A percentile compares a stretch with the other conserved stretches of the same genome.
phyloP scores from a whole-genome alignment of 2,113 vertebrate species.

The Gymnarchus niloticus region DNA sequence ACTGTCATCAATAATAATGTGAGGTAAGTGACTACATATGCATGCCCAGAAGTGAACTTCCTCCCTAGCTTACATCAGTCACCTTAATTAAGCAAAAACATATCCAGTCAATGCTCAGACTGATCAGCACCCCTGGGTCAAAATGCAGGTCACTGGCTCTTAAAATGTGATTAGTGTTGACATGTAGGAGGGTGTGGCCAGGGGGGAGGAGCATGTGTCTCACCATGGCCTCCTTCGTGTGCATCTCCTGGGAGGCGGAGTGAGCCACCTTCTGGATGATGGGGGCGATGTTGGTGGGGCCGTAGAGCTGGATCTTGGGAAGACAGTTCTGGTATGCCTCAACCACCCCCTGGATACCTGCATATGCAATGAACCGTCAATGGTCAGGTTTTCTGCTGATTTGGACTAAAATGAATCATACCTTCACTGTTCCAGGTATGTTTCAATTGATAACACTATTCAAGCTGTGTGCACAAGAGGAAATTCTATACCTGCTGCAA shows the following conservation, averaged over 20 bases:
- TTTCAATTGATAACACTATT: not conserved
- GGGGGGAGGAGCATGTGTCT: slow-evolving; percentile 33
- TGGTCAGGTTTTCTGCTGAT: too few species aligned
- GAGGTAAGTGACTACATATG: not conserved
- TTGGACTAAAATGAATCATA: not conserved
- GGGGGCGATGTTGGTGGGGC: slow-evolving; percentile 93
- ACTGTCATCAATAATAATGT: not conserved
- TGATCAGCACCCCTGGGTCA: not conserved
- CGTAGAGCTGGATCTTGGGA: slow-evolving; percentile 89
- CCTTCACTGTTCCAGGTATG: not conserved
- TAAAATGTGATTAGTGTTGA: not conserved
- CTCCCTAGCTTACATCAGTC: too few species aligned
- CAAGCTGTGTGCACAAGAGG: not conserved
- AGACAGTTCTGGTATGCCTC: slow-evolving; percentile 96
- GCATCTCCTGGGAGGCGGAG: slow-evolving; percentile 86
- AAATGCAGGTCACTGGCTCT: not conserved
- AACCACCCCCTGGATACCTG: slow-evolving; percentile 93
- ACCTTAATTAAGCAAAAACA: not conserved
- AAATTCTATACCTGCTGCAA: too few species aligned
- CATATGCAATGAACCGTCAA: not conserved
- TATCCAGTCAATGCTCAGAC: not conserved
- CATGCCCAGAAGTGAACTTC: not conserved
- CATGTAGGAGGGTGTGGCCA: not conserved
- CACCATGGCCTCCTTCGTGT: slow-evolving; percentile 92
- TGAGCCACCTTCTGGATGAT: slow-evolving; percentile 95